phyloP scores from a whole-genome alignment of 1,140 invertebrate genomes.

The Mesaphorura yosii region DNA sequence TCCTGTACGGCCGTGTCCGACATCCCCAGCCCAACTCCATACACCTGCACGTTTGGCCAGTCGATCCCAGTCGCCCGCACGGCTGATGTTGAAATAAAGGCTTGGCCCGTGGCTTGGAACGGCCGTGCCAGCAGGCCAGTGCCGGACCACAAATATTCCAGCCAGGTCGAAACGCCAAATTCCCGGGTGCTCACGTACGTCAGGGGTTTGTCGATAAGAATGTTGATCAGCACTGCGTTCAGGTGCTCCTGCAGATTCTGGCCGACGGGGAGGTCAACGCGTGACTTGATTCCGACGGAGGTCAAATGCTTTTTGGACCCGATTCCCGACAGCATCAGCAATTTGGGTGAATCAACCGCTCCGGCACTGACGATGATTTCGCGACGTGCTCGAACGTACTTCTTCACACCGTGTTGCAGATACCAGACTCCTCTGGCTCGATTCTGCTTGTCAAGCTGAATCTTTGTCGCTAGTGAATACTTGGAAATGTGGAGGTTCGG shows the following conservation, averaged over 20 bases:
- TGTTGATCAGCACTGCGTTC: constrained; percentile 2
- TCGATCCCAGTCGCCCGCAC: constrained; percentile 1
- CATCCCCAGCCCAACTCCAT: constrained; percentile 5
- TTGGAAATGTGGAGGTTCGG: constrained; percentile 17
- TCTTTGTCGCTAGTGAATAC: constrained; percentile 16
- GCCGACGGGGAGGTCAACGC: constrained; percentile 15
- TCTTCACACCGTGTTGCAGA: constrained; percentile 1
- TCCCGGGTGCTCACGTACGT: constrained; percentile 3
- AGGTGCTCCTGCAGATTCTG: constrained; percentile 44
- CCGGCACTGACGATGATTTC: constrained; percentile 13
- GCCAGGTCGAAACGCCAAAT: background rate
- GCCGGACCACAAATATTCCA: constrained; percentile 15
- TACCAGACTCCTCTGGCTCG: constrained; percentile 10
- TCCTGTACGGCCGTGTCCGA: background rate
- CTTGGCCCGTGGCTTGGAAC: constrained; percentile 5
- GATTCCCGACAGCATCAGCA: constrained; percentile 16
- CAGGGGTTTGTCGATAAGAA: constrained; percentile 18
- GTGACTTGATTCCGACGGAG: constrained; percentile 8
- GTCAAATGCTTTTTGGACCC: constrained; percentile 1
- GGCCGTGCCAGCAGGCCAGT: constrained; percentile 10
- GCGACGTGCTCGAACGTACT: background rate
- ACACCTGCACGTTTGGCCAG: constrained; percentile 23
- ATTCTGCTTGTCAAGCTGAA: constrained; percentile 4
- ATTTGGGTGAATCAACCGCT: constrained; percentile 5
- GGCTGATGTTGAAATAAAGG: background rate